Conservation (phyloP, 2,113 vertebrate species). For the Myiopsitta monachus region DNA sequence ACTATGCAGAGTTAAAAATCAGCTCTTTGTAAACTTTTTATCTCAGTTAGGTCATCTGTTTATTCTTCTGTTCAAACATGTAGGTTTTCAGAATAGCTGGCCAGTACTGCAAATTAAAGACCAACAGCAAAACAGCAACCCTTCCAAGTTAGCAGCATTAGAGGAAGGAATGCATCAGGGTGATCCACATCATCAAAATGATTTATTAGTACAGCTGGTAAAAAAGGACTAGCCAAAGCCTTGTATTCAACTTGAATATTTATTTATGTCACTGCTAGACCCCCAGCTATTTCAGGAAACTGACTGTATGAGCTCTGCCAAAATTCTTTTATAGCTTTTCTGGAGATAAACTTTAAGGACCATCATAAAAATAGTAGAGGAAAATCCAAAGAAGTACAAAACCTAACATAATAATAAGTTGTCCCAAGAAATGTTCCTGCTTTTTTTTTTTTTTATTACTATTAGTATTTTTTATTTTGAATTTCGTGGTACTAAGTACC, state of each 20-base stretch:
- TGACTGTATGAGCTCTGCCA: not conserved
- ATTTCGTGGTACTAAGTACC: not conserved
- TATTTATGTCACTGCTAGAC: slow-evolving; percentile 48
- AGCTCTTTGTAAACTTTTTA: slow-evolving; percentile 30
- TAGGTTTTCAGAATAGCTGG: slow-evolving; percentile 53
- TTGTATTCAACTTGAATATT: slow-evolving; percentile 35
- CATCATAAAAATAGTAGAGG: not conserved
- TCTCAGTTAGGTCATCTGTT: slow-evolving; percentile 63
- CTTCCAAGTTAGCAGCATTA: slow-evolving; percentile 23
- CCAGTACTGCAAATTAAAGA: slow-evolving; percentile 41
- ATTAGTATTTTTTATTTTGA: fast-evolving
- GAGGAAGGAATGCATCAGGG: not conserved
- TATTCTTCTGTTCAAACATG: slow-evolving; percentile 57
- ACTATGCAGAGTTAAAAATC: not conserved
- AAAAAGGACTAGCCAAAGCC: slow-evolving; percentile 37
- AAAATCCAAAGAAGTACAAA: not conserved
- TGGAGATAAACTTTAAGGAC: not conserved
- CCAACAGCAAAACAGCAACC: slow-evolving; percentile 31
- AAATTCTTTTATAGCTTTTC: not conserved
- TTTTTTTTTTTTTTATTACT: not conserved
- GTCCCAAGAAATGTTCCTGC: not conserved
- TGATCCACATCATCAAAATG: slow-evolving; percentile 50
- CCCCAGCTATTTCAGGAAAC: slow-evolving; percentile 45
- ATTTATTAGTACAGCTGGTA: slow-evolving; percentile 67
- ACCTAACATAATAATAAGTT: not conserved